Evolutionary conservation across 2,113 vertebrate genomes (phyloP).

Genomic region (Cyrtonyx montezumae): DNA sequence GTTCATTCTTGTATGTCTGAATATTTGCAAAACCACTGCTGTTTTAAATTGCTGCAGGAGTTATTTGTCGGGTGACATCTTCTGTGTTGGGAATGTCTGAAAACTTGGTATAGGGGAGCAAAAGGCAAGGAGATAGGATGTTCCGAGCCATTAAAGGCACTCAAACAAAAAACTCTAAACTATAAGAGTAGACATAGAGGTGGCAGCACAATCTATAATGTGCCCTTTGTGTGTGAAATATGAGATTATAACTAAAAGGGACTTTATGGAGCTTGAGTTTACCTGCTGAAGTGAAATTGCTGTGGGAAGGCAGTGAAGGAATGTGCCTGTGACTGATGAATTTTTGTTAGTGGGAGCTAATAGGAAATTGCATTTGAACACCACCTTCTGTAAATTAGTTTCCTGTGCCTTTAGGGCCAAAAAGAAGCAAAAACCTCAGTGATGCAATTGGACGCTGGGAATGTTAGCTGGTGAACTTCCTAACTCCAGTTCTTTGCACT

Average conservation of each 20-base stretch:
- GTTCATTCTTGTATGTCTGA: background rate
- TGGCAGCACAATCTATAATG: background rate
- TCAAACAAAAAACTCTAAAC: background rate
- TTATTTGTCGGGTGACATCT: background rate
- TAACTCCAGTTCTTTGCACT: background rate
- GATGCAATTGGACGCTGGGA: background rate
- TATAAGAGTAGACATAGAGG: background rate
- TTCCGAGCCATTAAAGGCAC: background rate
- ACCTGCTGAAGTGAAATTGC: background rate
- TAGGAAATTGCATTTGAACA: background rate
- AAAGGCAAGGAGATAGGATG: background rate
- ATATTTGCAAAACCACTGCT: background rate
- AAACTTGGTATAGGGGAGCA: background rate
- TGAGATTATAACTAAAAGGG: background rate
- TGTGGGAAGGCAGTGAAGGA: background rate
- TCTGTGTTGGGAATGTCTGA: background rate
- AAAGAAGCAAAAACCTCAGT: background rate
- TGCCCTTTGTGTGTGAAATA: background rate
- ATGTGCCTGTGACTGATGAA: background rate
- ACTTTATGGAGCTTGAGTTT: background rate
- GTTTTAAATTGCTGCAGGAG: background rate
- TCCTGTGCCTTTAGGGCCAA: accelerated
- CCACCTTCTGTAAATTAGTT: background rate
- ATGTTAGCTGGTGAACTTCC: background rate
- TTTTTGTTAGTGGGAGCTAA: background rate